Evolutionary conservation across 2,113 vertebrate genomes (phyloP), one percentile per base, ranked within the genome.

Genomic region (Varanus salvator): DNA sequence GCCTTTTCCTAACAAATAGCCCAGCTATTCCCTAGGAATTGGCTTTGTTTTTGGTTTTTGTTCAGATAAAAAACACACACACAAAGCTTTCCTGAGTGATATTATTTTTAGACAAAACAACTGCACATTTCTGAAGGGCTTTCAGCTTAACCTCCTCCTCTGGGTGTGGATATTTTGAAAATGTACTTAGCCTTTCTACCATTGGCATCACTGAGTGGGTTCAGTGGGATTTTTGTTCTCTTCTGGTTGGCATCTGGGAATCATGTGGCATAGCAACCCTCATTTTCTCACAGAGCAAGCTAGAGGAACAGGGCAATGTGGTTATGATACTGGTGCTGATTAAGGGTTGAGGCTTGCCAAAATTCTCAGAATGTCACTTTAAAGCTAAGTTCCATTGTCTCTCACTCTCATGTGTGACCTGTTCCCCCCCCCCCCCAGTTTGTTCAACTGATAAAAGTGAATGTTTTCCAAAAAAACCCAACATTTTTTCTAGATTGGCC

Each of bases 231-330:
- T 82, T 34, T 90, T 54, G 84, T 48, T 34, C 80, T 78, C 11
- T 34, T 87, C 72, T 38, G 44, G 0, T 0, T 84, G 60, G 2
- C 60, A 64, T 19, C 60, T 19, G 21, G 15, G 6, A 75, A 87
- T 12, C 11, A 12, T 69, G 0, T 25, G 38, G 15, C 15, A 0
- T n/a, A 89, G 75, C 84, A 84, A 0, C 54, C 90, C 19, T 74
- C 12, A 1, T 89, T 80, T 57, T 75, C 50, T 48, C 0, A 0
- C 8, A 74, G 68, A 5, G 9, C 77, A 68, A 60, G n/a, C 74
- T 87, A 77, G 76, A 93, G 83, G 84, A 83, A 23, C 8, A 34
- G n/a, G 50, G 72, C 60, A 64, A 64, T 64, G 60, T 64, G 60
- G 60, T 15, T 3, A 64, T 64, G 5, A 64, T 64, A 64, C 3